Evolutionary conservation across 2,797 vertebrate species (phyloP).

Genomic region (Arremon aurantiirostris): DNA sequence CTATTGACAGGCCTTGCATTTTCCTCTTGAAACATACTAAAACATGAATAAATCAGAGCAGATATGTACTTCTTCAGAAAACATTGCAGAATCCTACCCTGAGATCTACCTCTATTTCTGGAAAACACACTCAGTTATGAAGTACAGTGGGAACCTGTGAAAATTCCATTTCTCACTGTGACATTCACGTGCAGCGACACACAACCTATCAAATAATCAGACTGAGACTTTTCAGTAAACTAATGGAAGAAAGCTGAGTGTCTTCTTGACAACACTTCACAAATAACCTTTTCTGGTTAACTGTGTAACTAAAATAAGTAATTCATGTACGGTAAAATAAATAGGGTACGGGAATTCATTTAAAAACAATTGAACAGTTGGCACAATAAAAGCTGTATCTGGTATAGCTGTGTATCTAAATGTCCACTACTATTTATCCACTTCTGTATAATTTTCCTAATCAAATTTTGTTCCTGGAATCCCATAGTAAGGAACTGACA

Average conservation of each 20-base stretch:
- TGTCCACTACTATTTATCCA: not conserved
- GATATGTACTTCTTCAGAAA: not conserved
- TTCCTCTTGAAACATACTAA: not conserved
- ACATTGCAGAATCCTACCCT: not conserved
- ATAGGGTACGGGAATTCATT: not conserved
- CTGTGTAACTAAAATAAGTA: not conserved
- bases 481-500: not conserved
- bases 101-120: conserved; percentile 7
- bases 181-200: not conserved
- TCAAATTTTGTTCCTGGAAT: not conserved
- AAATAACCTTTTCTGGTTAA: not conserved
- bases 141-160: conserved; percentile 20
- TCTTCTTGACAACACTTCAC: not conserved
- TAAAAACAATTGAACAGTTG: not conserved
- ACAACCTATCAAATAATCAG: not conserved
- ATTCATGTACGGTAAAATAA: not conserved
- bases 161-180: not conserved
- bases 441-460: not conserved
- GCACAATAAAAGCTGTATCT: not conserved
- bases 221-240: not conserved
- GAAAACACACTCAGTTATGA: not conserved
- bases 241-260: not conserved
- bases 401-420: not conserved
- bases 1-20: not conserved
- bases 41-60: not conserved